These are phyloP conservation scores for Xestoiulus laeticollis DNA, from an alignment of 2,888 invertebrate genomes.

Conservation along the genomic window DNA sequence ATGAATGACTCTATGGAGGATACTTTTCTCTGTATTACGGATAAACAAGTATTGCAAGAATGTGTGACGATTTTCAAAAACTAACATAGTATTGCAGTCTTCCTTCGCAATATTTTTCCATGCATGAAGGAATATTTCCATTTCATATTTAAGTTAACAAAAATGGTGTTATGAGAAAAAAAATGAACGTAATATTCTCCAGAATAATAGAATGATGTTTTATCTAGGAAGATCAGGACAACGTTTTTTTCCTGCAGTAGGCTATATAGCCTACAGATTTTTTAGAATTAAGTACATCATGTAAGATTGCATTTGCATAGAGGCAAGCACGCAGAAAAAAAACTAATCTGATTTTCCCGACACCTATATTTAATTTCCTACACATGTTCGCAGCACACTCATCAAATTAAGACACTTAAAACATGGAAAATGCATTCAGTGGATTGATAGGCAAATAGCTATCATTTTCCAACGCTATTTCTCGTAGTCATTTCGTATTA, in stretches of 20 bases:
- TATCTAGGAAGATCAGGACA: background rate
- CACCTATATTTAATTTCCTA: constrained; percentile 18
- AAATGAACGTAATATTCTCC: background rate
- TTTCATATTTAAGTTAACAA: background rate
- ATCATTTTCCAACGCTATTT: background rate
- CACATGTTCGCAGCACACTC: background rate
- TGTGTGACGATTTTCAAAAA: background rate
- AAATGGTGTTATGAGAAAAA: background rate
- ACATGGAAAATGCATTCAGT: constrained; percentile 28
- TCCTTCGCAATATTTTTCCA: background rate
- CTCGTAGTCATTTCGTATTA: background rate
- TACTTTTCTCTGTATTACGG: background rate
- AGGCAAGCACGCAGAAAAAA: background rate
- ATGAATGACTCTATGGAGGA: background rate
- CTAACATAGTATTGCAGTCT: background rate
- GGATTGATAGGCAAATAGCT: constrained; percentile 12
- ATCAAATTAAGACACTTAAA: constrained; percentile 14
- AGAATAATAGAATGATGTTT: background rate
- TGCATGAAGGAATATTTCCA: constrained; percentile 37
- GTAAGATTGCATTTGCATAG: background rate
- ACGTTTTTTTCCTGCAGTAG: background rate
- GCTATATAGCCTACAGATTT: background rate
- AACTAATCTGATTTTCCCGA: background rate
- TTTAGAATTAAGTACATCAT: background rate
- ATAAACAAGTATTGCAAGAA: background rate